Evolutionary conservation across 2,113 vertebrate genomes (phyloP).

Genomic region (Rostratula benghalensis): DNA sequence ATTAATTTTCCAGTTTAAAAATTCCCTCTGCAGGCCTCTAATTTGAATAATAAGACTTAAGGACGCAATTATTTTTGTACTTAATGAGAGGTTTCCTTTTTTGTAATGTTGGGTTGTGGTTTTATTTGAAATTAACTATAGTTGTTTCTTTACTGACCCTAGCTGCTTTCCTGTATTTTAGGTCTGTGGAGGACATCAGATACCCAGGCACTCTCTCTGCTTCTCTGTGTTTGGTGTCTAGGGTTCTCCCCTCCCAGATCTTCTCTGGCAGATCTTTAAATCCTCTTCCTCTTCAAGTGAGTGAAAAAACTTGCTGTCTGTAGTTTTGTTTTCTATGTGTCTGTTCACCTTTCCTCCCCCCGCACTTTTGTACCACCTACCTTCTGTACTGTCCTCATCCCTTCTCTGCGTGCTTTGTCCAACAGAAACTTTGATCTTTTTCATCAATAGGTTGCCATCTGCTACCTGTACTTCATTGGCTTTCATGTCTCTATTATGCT

Average conservation of each 20-base stretch:
- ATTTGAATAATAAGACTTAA: neutral
- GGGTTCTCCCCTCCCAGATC: constrained; percentile 3
- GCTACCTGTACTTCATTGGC: neutral
- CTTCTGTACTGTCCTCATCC: neutral
- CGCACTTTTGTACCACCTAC: neutral
- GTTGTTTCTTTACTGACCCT: neutral
- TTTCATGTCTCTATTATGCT: neutral
- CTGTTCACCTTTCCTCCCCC: neutral
- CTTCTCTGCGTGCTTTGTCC: constrained; percentile 1
- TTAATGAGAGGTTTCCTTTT: neutral
- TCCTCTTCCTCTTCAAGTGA: constrained; percentile 48
- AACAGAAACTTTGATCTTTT: constrained; percentile 15
- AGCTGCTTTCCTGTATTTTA: constrained; percentile 34
- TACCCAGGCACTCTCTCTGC: neutral
- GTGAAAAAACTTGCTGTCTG: constrained; percentile 25
- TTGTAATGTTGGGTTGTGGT: neutral
- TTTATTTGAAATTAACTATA: neutral
- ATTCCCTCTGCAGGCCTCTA: neutral
- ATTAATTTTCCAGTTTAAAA: neutral
- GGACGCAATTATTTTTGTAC: neutral
- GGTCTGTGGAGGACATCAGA: constrained; percentile 9
- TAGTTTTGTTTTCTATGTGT: neutral
- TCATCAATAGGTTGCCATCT: neutral
- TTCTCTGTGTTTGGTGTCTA: neutral
- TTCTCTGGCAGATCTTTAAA: constrained; percentile 47